Evolutionary conservation across 2,888 invertebrate species (phyloP), one percentile per base, ranked within the genome.

Genomic region (Caenorhabditis virilis): DNA sequence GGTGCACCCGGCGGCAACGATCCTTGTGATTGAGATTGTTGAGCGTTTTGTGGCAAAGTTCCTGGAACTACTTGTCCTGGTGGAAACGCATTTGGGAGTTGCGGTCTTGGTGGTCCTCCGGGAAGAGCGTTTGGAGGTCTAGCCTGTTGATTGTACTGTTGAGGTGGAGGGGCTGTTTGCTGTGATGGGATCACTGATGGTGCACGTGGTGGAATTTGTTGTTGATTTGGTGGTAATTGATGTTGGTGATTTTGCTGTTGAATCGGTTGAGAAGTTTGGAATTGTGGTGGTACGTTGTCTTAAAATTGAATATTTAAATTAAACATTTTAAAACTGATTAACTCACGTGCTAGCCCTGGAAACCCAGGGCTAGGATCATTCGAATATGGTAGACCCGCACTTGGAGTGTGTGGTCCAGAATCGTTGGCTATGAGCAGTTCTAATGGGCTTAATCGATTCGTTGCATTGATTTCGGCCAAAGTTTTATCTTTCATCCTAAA

Each of bases 141-240:
- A 18, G 15, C 42, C 25, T 9, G 23, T 3, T 18, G 15, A n/a
- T 5, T 5, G 13, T 15, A 4, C 16, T 5, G 36, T 39, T 39
- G 42, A 2, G 20, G 26, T 15, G 33, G 26, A 11, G 52, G 52
- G 11, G 38, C 53, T 7, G 35, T 38, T 35, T 33, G 47, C 18
- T 35, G 39, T 45, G 26, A 27, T 27, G 51, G 51, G 16, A 42
- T 42, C 3, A 22, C 42, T 7, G 42, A 23, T 23, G 42, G 43
- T 4, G 43, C 39, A 36, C 45, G 33, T 3, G 57, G 48, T 16
- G 46, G 53, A 23, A 49, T 53, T 30, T 51, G 47, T 20, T 23
- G 22, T 30, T 3, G 15, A 46, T 38, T 36, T 16, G 41, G 23
- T 13, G 36, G 60, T 23, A 20, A 39, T n/a, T n/a, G n/a, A n/a